Percentiles rank a stretch among this genome's conserved stretches.
phyloP scores from a whole-genome alignment of 2,797 vertebrate species.

The Acanthurus leucopareius region DNA sequence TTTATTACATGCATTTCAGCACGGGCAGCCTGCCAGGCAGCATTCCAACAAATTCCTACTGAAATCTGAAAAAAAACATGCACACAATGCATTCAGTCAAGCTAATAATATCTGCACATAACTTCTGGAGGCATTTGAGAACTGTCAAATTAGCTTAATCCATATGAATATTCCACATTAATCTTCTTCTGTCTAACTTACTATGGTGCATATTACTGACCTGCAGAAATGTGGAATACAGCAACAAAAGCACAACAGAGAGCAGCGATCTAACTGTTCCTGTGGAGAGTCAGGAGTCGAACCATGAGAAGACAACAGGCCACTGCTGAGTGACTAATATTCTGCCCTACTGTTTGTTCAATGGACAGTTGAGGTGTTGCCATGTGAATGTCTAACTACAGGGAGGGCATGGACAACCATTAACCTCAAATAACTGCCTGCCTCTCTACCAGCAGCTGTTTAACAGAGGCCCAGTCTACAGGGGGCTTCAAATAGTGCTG shows the following conservation, averaged over 20 bases:
- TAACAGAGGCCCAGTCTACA: constrained; percentile 69
- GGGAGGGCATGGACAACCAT: constrained; percentile 72
- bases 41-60: constrained; percentile 49
- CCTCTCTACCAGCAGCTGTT: constrained; percentile 70
- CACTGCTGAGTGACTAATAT: constrained; percentile 60
- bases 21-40: constrained; percentile 44
- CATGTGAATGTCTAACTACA: constrained; percentile 75
- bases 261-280: constrained; percentile 1
- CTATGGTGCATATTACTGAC: not conserved
- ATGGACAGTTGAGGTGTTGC: constrained; percentile 67
- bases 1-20: constrained; percentile 66
- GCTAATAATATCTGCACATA: constrained; percentile 5
- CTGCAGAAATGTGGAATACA: constrained; percentile 19
- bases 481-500: constrained; percentile 66
- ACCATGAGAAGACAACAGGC: constrained; percentile 24
- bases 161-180: constrained; percentile 7
- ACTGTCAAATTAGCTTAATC: constrained; percentile 21
- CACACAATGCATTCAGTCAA: constrained; percentile 9
- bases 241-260: not conserved
- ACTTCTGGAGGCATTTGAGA: constrained; percentile 13
- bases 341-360: constrained; percentile 61
- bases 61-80: constrained; percentile 53
- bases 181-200: not conserved
- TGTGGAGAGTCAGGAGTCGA: constrained; percentile 17
- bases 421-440: constrained; percentile 76